Evolutionary conservation across 2,797 vertebrate genomes (phyloP), one percentile per base, ranked within the genome.

Genomic region (Synanceia verrucosa): DNA sequence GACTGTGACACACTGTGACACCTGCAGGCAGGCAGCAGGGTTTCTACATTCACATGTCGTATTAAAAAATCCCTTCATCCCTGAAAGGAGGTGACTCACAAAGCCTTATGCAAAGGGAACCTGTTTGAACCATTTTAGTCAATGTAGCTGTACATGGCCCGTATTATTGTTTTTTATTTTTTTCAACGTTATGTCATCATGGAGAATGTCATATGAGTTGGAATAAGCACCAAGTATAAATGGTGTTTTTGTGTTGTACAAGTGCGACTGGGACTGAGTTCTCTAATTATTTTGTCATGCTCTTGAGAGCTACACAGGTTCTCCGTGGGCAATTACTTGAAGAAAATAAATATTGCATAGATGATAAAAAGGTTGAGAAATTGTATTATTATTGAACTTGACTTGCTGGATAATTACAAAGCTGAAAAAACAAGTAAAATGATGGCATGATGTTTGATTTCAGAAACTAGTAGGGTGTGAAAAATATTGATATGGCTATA

Each of bases 1-100:
- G 28, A 41, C 18, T 39, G 26, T 51, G 28, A 65, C n/a, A 37
- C n/a, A 52, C 12, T 58, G 24, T 23, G 57, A 55, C 57, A 6
- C 23, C 43, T 76, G 47, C 34, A 64, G 66, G 48, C 39, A 39
- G 37, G 18, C 51, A 19, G 10, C 2, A 6, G 19, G 26, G 18
- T 51, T 50, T 64, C 12, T 73, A 14, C 47, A 51, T 65, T 62
- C 39, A 36, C n/a, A 6, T 31, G 23, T 66, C 28, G 41, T 33
- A 52, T 56, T 37, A 34, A 52, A n/a, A 60, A 66, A 16, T 59
- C 6, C 13, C 12, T 43, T 16, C 2, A 3, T 53, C 14, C 2
- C 34, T 60, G 24, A 65, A 23, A 16, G 41, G 13, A 23, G 28
- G 28, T 48, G 33, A 36, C 6, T 0, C 60, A 44, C 21, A 31